Percentiles rank a stretch among this genome's conserved stretches.
These are phyloP conservation scores for Nymphicus hollandicus DNA, from an alignment of 2,113 vertebrate species.

Conservation along the genomic window DNA sequence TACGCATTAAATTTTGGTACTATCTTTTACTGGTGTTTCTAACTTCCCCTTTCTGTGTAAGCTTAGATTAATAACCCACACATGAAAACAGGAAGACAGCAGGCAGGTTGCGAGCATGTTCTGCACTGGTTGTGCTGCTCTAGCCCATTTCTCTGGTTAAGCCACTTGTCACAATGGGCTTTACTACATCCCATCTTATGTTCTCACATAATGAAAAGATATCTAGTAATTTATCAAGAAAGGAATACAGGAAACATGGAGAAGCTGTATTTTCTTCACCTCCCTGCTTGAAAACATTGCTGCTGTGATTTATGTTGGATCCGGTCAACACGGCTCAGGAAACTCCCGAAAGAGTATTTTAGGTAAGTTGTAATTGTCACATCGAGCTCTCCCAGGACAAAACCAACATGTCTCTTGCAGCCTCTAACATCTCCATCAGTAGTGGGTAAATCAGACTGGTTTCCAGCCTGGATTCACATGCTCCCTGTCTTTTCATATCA, in stretches of 20 bases:
- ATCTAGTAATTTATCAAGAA: not conserved
- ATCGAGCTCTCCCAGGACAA: not conserved
- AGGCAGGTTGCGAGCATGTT: accelerated
- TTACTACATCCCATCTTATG: not conserved
- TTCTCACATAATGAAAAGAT: not conserved
- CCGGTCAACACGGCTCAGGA: accelerated
- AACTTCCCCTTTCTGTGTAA: not conserved
- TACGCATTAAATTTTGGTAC: slow-evolving; percentile 36
- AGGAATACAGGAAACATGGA: not conserved
- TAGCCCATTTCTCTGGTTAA: not conserved
- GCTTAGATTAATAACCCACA: not conserved
- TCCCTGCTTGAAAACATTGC: not conserved
- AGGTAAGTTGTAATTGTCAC: not conserved
- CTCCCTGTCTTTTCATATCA: not conserved
- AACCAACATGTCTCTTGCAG: not conserved
- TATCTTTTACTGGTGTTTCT: slow-evolving; percentile 13
- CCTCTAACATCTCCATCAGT: not conserved
- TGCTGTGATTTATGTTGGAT: not conserved
- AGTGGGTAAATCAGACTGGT: not conserved
- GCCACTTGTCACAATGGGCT: not conserved
- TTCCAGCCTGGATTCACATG: not conserved
- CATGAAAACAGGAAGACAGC: not conserved
- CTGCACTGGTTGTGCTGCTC: not conserved
- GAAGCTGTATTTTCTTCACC: not conserved
- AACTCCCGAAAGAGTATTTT: not conserved